phyloP scores from a whole-genome alignment of 1,140 invertebrate species.

The Drosophila repletoides region DNA sequence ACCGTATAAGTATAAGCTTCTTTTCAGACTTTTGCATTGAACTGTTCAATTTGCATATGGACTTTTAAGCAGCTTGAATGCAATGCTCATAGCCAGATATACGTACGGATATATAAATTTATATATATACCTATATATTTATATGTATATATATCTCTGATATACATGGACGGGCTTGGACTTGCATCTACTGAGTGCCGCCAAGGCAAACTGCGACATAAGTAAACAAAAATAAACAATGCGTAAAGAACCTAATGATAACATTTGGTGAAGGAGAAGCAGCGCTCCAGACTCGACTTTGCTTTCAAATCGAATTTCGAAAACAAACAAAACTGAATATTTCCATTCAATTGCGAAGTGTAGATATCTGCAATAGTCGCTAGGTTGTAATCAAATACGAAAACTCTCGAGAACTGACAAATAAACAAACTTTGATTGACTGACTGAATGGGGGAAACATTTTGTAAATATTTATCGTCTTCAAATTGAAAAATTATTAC shows the following conservation, averaged over 20 bases:
- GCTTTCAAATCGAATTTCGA: conserved; percentile 1
- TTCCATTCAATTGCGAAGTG: not conserved
- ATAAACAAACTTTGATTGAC: not conserved
- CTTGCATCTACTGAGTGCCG: not conserved
- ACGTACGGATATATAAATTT: not conserved
- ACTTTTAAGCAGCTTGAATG: conserved; percentile 7
- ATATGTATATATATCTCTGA: not conserved
- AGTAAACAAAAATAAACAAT: conserved; percentile 4
- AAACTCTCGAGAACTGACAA: too few species aligned
- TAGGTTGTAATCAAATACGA: conserved; percentile 2
- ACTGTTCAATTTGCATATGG: conserved; percentile 12
- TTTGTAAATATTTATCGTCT: not conserved
- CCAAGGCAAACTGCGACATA: not conserved
- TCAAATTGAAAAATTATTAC: not conserved
- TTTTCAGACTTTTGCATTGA: conserved; percentile 1
- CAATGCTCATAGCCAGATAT: not conserved
- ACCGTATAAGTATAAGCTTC: not conserved
- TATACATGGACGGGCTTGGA: too few species aligned
- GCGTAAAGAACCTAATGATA: conserved; percentile 5
- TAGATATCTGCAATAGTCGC: not conserved
- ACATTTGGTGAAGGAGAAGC: conserved; percentile 13
- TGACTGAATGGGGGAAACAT: not conserved
- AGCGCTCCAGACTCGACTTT: not conserved
- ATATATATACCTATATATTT: not conserved
- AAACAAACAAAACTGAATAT: not conserved